Percentiles rank a stretch among this genome's conserved stretches.
These are phyloP conservation scores for Lamproptera curius DNA, from an alignment of 2,888 invertebrate species.

Conservation along the genomic window DNA sequence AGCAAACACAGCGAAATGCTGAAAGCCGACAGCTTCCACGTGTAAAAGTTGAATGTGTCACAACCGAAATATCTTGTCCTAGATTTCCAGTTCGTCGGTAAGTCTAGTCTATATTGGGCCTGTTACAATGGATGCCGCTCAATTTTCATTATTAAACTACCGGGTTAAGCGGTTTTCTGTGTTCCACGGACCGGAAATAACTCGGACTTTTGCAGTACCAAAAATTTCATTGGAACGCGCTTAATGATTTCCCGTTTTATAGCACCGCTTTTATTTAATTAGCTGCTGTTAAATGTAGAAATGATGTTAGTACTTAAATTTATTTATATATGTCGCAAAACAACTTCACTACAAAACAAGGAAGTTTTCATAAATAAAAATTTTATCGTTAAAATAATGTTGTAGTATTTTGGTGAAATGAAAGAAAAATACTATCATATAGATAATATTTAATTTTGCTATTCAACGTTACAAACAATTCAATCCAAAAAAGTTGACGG, in stretches of 20 bases:
- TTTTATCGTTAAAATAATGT: not conserved
- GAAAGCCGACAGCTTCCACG: not conserved
- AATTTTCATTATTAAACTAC: conserved; percentile 74
- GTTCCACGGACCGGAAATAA: conserved; percentile 60
- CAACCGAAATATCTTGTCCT: conserved; percentile 61
- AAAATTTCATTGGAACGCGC: conserved; percentile 20
- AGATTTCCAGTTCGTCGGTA: conserved; percentile 48
- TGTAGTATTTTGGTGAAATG: not conserved
- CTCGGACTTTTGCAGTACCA: conserved; percentile 23
- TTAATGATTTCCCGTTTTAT: conserved; percentile 4
- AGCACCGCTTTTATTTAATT: conserved; percentile 18
- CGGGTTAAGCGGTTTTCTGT: conserved; percentile 73
- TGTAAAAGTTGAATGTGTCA: conserved; percentile 5
- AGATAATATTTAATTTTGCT: too few relatives aligned
- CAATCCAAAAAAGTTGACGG: too few relatives aligned
- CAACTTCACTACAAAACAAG: not conserved
- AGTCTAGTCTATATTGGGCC: conserved; percentile 56
- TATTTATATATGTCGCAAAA: not conserved
- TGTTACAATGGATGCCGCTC: conserved; percentile 66
- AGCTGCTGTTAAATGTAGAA: conserved; percentile 14
- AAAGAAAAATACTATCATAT: too few relatives aligned
- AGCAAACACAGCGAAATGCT: not conserved
- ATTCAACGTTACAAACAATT: too few relatives aligned
- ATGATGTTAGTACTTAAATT: not conserved
- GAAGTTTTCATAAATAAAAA: not conserved